Percentiles rank a stretch among this genome's conserved stretches.
Conservation (phyloP, 2,113 vertebrate species). For the Oncorhynchus masou region DNA sequence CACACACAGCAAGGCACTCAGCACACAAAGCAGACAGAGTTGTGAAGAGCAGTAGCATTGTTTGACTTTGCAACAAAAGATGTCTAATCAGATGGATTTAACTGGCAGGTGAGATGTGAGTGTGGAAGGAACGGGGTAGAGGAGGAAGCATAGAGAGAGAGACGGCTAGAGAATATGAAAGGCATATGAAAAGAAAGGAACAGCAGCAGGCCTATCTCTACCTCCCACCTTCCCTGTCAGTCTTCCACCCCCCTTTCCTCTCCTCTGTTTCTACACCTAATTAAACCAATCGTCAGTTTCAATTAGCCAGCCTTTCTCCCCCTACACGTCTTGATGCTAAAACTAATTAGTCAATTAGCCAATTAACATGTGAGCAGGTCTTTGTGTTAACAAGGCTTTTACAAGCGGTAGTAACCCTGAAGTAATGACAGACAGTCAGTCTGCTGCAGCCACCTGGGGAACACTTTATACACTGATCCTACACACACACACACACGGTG, state of each 20-base stretch:
- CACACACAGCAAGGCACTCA: background rate
- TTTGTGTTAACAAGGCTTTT: slow-evolving; percentile 85
- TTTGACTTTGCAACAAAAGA: no score
- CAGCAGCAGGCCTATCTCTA: slow-evolving; percentile 21
- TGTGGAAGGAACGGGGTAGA: background rate
- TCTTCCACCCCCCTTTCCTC: slow-evolving; percentile 20
- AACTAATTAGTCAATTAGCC: slow-evolving; percentile 85
- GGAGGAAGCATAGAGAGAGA: background rate
- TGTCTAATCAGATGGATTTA: no score
- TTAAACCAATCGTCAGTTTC: slow-evolving; percentile 84
- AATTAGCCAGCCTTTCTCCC: slow-evolving; percentile 74
- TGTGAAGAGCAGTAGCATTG: no score
- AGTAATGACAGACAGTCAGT: slow-evolving; percentile 70
- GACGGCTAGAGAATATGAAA: background rate
- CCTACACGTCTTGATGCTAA: slow-evolving; percentile 75
- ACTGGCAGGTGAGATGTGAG: slow-evolving; percentile 8
- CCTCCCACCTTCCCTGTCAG: slow-evolving; percentile 20
- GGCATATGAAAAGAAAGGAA: slow-evolving; percentile 22
- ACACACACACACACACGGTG: no score
- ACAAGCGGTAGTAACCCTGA: slow-evolving; percentile 79
- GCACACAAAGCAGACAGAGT: background rate
- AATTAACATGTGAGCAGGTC: slow-evolving; percentile 84
- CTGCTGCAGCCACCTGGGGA: slow-evolving; percentile 31
- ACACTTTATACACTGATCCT: slow-evolving; percentile 47
- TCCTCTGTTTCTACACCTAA: slow-evolving; percentile 65